Evolutionary conservation across 2,113 vertebrate species (phyloP), one percentile per base, ranked within the genome.

Genomic region (Apteryx owenii): DNA sequence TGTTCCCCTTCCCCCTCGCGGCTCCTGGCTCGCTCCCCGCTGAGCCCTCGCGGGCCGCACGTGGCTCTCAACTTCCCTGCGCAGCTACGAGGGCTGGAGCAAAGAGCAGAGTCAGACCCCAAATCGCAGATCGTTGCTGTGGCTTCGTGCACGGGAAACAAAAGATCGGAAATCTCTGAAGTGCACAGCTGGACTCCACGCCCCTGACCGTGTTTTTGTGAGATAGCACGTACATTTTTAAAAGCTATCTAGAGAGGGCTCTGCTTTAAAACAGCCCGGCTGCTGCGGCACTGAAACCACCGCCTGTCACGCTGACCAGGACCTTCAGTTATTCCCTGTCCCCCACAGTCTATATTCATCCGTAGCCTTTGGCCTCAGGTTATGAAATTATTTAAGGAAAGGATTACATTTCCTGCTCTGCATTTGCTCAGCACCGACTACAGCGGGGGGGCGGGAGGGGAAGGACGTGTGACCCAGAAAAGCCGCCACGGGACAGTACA

Each of bases 101-200:
- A 81, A 92, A 91, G 91, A 95, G 91, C 95, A 51, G 89, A 93
- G 89, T 95, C 96, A 93, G 97, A 93, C 90, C 93, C 96, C 84
- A 93, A 93, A 89, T 65, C 90, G 89, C 95, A 95, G 95, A 94
- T 94, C 84, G 92, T 89, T 95, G 93, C 0, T 70, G 79, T 81
- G 90, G 95, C 95, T 95, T 96, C 92, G 92, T 80, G 89, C 66
- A 96, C 54, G 94, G 92, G 97, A 97, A 97, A 95, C 95, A 96
- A 90, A 97, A 93, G 95, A 95, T 94, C 7, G 92, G 96, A 97
- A 97, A 97, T 94, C 96, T 97, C 97, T 95, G 93, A 97, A 96
- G 96, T 91, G 88, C 92, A 96, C 94, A 96, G 97, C 97, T 97
- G 94, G 97, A 97, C 93, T 95, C 97, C 94, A 95, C 91, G 93